These are phyloP conservation scores for Odocoileus virginianus DNA, from an alignment of 2,113 vertebrate genomes.

Conservation along the genomic window DNA sequence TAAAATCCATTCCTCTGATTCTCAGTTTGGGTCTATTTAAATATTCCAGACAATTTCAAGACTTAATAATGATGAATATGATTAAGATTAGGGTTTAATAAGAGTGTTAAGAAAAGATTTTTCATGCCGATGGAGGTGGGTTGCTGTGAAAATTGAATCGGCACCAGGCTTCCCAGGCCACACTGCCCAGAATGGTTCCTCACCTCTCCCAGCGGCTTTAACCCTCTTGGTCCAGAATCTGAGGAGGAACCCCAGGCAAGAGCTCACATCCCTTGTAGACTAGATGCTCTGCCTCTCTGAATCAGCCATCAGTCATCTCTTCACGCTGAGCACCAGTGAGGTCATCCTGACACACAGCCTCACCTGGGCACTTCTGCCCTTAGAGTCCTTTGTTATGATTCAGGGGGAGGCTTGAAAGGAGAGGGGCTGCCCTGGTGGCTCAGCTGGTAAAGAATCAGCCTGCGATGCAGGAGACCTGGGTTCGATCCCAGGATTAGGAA, in stretches of 20 bases:
- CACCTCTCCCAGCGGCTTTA: neutral
- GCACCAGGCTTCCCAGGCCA: conserved; percentile 57
- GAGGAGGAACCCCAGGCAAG: neutral
- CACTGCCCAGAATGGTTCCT: neutral
- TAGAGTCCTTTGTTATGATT: neutral
- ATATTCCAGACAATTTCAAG: conserved; percentile 81
- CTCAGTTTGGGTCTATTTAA: conserved; percentile 80
- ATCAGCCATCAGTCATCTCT: neutral
- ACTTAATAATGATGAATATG: conserved; percentile 84
- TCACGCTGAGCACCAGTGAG: fast-evolving
- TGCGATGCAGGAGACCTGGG: neutral
- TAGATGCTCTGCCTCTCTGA: fast-evolving
- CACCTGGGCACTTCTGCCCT: neutral
- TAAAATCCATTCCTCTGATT: conserved; percentile 72
- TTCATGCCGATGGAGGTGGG: conserved; percentile 76
- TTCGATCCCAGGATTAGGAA: neutral
- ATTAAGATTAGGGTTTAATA: conserved; percentile 84
- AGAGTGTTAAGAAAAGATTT: conserved; percentile 81
- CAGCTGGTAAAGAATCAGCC: neutral
- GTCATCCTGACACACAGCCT: neutral
- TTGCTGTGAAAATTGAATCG: conserved; percentile 73
- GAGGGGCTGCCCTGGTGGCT: neutral
- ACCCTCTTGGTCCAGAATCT: neutral
- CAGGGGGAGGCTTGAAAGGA: neutral
- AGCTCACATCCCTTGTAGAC: neutral